Percentiles rank a stretch among this genome's conserved stretches.
These are phyloP conservation scores for Steromphala cineraria DNA, from an alignment of 2,888 invertebrate species.

Conservation along the genomic window DNA sequence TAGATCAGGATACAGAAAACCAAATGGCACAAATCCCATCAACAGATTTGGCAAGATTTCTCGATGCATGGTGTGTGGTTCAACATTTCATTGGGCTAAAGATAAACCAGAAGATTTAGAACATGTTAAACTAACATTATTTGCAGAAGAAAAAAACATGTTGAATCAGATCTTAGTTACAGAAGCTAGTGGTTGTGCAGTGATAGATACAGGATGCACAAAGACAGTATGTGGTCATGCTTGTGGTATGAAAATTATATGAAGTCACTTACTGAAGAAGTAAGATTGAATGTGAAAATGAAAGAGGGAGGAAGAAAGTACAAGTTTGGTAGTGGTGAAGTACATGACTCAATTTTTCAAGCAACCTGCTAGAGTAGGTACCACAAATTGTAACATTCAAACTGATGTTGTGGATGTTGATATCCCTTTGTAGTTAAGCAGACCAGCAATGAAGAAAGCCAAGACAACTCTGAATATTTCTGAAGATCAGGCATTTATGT, in stretches of 20 bases:
- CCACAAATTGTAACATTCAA: constrained; percentile 19
- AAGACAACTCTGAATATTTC: constrained; percentile 21
- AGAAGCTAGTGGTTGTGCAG: too few relatives aligned
- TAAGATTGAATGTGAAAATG: not conserved
- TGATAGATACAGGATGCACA: too few relatives aligned
- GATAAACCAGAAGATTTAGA: not conserved
- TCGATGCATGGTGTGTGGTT: constrained; percentile 1
- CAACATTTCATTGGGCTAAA: constrained; percentile 27
- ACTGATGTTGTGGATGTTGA: constrained; percentile 28
- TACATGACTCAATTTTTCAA: constrained; percentile 12
- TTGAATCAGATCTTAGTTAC: too few relatives aligned
- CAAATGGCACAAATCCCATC: not conserved
- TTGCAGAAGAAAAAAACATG: too few relatives aligned
- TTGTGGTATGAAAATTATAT: not conserved
- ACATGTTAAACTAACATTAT: too few relatives aligned
- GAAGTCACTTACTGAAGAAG: not conserved
- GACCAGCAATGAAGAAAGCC: constrained; percentile 26
- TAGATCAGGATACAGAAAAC: too few relatives aligned
- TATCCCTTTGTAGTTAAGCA: constrained; percentile 32
- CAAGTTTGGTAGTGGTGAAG: constrained; percentile 31
- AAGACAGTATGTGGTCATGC: too few relatives aligned
- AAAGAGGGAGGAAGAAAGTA: constrained; percentile 7
- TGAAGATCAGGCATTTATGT: constrained; percentile 28
- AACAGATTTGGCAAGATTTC: not conserved
- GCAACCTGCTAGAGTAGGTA: constrained; percentile 29